Base-by-base conservation (phyloP, 2,888 invertebrate species). In the Drosophila phalerata region DNA sequence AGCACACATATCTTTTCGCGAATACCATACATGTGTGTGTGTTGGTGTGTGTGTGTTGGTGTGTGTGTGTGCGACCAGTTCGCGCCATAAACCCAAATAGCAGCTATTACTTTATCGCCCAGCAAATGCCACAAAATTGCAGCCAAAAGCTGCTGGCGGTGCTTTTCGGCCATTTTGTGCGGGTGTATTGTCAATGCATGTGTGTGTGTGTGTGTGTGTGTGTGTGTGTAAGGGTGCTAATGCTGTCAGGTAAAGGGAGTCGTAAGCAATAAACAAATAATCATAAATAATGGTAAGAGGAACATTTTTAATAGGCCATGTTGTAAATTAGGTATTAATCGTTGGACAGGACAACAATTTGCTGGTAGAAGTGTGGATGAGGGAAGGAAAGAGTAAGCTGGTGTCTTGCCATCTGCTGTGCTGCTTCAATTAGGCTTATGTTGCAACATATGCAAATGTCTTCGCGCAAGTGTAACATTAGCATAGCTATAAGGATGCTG, bases 61-160 rank as follows among this genome's bases (percentile, higher is more conserved):
- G 45, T 40, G 1, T 25, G 48, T 52, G 32, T 65, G 40, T 32
- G 55, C 51, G 63, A 64, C 64, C 72, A 65, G 67, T 70, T 71
- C 52, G 53, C 61, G 68, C 68, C 77, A 83, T 85, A 80, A 89
- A 70, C 88, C 81, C 81, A 79, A 89, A 88, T 89, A 89, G 72
- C 77, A 73, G 86, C 87, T 85, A 85, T 89, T 89, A 83, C 83
- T 85, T 85, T 88, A 85, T 89, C 74, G 83, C 84, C 73, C 75
- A 62, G 73, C 67, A 69, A 88, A 88, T 71, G 77, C 88, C 85
- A 88, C 90, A 88, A 85, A 89, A 88, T 85, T 89, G 89, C 88
- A 89, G 86, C 85, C 83, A 89, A 88, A 85, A 80, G 69, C 83
- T 89, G 83, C 83, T 83, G 79, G 74, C 70, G 70, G 77, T 65